phyloP scores from a whole-genome alignment of 1,140 invertebrate genomes.

The Drosophila punjabiensis region DNA sequence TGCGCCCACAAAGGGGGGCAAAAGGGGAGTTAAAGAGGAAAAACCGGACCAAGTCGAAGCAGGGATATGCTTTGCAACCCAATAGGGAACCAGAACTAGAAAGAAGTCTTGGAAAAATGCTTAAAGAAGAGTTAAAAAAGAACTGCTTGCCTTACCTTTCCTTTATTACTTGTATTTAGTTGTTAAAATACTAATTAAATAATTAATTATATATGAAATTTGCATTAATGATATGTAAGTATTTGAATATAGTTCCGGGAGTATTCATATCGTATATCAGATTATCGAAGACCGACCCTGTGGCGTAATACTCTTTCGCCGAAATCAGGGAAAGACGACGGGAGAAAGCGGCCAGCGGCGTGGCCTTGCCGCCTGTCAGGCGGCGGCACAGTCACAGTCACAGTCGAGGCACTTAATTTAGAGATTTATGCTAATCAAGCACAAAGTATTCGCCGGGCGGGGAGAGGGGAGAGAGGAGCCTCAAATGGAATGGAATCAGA shows the following conservation, averaged over 20 bases:
- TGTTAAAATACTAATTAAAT: background rate
- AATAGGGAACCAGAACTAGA: background rate
- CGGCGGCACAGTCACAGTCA: conserved; percentile 13
- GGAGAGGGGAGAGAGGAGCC: background rate
- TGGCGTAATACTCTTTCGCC: conserved; percentile 15
- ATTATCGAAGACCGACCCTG: background rate
- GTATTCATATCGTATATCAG: background rate
- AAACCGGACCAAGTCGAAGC: conserved; percentile 3
- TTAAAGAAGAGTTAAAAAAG: background rate
- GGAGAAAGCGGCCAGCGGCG: conserved; percentile 32
- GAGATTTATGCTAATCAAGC: conserved; percentile 69
- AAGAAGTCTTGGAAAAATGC: background rate
- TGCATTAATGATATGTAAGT: background rate
- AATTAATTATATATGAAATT: background rate
- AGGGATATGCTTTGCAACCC: background rate
- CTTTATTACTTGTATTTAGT: no score
- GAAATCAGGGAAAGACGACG: background rate
- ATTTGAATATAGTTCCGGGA: background rate
- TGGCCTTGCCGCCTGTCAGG: conserved; percentile 55
- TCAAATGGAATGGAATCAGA: conserved; percentile 38
- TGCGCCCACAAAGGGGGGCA: conserved; percentile 37
- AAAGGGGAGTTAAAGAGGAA: no score
- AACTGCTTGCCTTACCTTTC: background rate
- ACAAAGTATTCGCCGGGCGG: conserved; percentile 54
- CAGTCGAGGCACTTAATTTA: conserved; percentile 56